Conservation (phyloP, 2,113 vertebrate genomes). For the Lophotis ruficrista region DNA sequence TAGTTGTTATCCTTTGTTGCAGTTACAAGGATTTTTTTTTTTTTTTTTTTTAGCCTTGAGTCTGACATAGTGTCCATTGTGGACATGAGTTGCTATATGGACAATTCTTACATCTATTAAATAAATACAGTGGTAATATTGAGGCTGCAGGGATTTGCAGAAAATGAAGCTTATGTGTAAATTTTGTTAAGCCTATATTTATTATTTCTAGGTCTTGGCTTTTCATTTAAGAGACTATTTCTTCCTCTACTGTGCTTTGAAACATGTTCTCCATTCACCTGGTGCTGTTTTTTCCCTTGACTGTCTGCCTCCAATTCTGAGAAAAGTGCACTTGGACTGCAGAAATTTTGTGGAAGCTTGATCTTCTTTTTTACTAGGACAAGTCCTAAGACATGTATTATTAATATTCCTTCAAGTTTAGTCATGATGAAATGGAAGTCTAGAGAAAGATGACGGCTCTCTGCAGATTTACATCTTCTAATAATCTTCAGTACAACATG, state of each 20-base stretch:
- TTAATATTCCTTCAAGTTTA: neutral
- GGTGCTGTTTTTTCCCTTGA: neutral
- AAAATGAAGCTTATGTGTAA: neutral
- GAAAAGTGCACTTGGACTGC: neutral
- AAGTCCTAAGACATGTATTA: neutral
- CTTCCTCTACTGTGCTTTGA: neutral
- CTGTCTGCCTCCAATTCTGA: neutral
- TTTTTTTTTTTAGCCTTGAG: neutral
- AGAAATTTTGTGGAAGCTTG: neutral
- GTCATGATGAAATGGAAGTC: neutral
- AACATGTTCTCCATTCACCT: neutral
- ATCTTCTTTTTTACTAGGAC: neutral
- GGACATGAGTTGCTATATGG: neutral
- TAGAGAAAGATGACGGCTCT: neutral
- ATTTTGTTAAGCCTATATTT: neutral
- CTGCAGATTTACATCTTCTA: neutral
- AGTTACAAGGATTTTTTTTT: neutral
- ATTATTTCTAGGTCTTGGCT: neutral
- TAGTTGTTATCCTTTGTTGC: neutral
- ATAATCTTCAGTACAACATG: neutral
- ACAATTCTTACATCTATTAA: neutral
- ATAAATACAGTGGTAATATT: neutral
- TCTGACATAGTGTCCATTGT: neutral
- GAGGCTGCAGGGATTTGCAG: neutral
- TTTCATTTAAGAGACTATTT: neutral